Base-by-base conservation (phyloP, 2,797 vertebrate genomes). In the Bradypodion pumilum region DNA sequence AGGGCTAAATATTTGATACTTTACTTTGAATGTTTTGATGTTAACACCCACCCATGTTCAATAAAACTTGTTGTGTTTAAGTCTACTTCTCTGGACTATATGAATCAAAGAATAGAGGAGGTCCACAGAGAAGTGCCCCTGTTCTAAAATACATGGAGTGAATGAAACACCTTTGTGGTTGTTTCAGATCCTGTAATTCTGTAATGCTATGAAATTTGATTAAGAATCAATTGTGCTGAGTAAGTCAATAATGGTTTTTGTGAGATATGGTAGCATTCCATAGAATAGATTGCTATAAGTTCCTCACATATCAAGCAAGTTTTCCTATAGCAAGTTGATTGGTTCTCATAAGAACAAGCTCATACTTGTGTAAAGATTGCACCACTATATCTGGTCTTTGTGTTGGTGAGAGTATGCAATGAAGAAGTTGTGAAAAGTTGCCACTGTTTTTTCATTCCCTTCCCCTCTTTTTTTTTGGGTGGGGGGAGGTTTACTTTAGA, bases 401-500 rank as follows among this genome's bases (percentile, higher is more conserved):
- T 0, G 0, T 72, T 29, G 72, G 4, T 6, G 76, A 12, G 25
- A 49, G 7, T 0, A 0, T 4, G 25, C 68, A 25, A n/a, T 69
- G 10, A 84, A 52, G 29, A 70, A 6, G 1, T 68, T 35, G 37
- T 1, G 29, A 60, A 44, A 44, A 37, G 10, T 37, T 68, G 60
- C n/a, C 0, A 29, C 29, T 0, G 1, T 1, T 1, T 0, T 1
- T 44, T 44, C 1, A 79, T 63, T 44, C 19, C 68, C 2, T n/a
- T 7, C 7, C 7, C 8, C 3, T 25, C 6, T 59, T 13, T n/a
- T n/a, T n/a, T n/a, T n/a, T n/a, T n/a, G n/a, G n/a, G n/a, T n/a
- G n/a, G n/a, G n/a, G n/a, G n/a, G 66, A 4, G n/a, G 10, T 83
- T 85, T 80, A 35, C 46, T 60, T 65, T 73, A 73, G 85, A 86